Percentiles rank a stretch among this genome's conserved stretches.
These are phyloP conservation scores for Sipunculus nudus DNA, from an alignment of 2,888 invertebrate genomes.

Conservation along the genomic window DNA sequence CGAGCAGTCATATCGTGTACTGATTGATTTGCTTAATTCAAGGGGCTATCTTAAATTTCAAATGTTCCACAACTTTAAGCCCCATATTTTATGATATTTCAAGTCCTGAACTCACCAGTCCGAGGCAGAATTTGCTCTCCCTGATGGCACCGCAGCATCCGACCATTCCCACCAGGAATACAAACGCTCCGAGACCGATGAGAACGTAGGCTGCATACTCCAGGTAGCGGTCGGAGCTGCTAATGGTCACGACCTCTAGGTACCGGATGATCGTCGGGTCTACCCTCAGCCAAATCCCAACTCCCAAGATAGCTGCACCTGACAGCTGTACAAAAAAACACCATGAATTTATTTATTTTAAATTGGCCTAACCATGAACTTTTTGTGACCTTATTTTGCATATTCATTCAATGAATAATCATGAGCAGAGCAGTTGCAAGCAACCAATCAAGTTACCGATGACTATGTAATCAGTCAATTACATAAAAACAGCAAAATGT, in stretches of 20 bases:
- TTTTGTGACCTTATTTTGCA: too few relatives aligned
- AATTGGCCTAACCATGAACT: too few relatives aligned
- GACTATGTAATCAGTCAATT: too few relatives aligned
- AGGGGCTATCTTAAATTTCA: too few relatives aligned
- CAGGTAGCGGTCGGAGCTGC: constrained; percentile 67
- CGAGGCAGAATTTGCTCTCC: constrained; percentile 69
- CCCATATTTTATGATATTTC: neutral
- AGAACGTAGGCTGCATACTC: constrained; percentile 69
- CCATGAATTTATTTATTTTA: too few relatives aligned
- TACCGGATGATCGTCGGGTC: constrained; percentile 70
- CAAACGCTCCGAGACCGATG: constrained; percentile 70
- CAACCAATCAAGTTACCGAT: too few relatives aligned
- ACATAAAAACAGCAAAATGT: too few relatives aligned
- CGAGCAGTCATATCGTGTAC: too few relatives aligned
- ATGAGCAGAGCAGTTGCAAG: too few relatives aligned
- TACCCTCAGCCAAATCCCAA: constrained; percentile 70
- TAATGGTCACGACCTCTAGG: constrained; percentile 69
- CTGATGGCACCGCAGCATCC: constrained; percentile 72
- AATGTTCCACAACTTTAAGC: too few relatives aligned
- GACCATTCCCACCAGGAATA: constrained; percentile 71
- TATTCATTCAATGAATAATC: too few relatives aligned
- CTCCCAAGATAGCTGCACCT: constrained; percentile 70
- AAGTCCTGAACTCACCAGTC: constrained; percentile 60
- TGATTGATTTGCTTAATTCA: too few relatives aligned
- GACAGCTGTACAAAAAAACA: constrained; percentile 67